A percentile compares a stretch with the other conserved stretches of the same genome.
Conservation (phyloP, 1,140 invertebrate genomes). For the Pseudomyrmex gracilis region DNA sequence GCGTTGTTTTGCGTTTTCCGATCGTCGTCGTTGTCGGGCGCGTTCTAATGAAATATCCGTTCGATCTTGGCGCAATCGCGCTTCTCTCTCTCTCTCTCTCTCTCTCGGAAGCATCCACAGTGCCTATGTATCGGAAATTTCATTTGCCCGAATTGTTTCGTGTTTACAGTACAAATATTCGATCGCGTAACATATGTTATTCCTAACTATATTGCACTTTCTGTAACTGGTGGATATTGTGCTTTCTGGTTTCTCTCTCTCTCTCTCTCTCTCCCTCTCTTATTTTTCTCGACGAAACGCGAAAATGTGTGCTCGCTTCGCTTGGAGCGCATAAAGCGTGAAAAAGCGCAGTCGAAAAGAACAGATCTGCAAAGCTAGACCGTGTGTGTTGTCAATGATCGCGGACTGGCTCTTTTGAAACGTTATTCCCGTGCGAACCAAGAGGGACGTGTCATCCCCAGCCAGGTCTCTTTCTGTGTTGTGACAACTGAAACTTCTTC, state of each 20-base stretch:
- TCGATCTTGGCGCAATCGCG: conserved; percentile 20
- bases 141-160: not conserved
- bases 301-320: not conserved
- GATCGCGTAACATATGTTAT: not conserved
- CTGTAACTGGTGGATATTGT: no score
- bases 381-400: conserved; percentile 54
- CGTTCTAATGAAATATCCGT: conserved; percentile 52
- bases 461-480: conserved; percentile 67
- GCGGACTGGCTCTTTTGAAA: conserved; percentile 66
- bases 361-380: conserved; percentile 2
- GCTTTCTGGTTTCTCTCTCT: not conserved
- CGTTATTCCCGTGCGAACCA: conserved; percentile 30
- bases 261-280: not conserved
- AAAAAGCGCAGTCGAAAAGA: conserved; percentile 39
- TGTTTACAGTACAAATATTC: conserved; percentile 2
- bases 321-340: not conserved
- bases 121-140: not conserved
- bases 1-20: conserved; percentile 67
- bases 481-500: conserved; percentile 70
- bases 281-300: not conserved
- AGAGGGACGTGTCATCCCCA: conserved; percentile 63
- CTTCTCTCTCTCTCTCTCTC: no score
- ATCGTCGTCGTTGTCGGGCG: conserved; percentile 13
- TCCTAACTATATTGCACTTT: no score
- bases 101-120: no score